Base-by-base conservation (phyloP, 2,888 invertebrate species). In the Eristalis tenax region DNA sequence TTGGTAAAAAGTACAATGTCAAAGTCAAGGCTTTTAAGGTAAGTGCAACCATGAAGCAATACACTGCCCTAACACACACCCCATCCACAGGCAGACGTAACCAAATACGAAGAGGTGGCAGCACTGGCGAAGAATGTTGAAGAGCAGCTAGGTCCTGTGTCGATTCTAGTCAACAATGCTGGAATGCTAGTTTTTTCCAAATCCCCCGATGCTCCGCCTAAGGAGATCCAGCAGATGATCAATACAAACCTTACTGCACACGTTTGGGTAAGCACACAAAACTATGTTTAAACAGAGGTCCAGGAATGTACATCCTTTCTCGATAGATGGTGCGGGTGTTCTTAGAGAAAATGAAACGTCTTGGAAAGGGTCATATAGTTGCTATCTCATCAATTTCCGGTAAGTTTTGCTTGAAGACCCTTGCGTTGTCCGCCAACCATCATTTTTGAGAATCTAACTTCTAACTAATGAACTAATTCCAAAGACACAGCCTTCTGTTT, bases 121-220 rank as follows among this genome's bases (percentile, higher is more conserved):
- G 69, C 89, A 3, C 77, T 93, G 0, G 89, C 89, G 26, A 43
- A 81, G 1, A 83, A 91, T 5, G 88, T 93, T 13, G 88, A 79
- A 2, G 74, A 71, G 0, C 91, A 92, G 68, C 80, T 93, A 13
- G 93, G 93, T 0, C 87, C 90, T 0, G 92, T 93, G 0, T 93
- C 93, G 8, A 91, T 94, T 28, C 83, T 94, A 1, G 89, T 94
- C 0, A 93, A 94, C 74, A 94, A 94, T 89, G 94, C 94, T 0
- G 94, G 92, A 0, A 88, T 94, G 13, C 76, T 93, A 22, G 35
- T 91, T 4, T 78, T 90, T 1, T 88, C 85, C 0, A 89, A 90
- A 3, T 22, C 68, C 0, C 0, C 82, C 0, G 88, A 91, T 11
- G 90, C 91, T 0, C 85, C 91, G 0, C 89, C 91, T 0, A 83